These are phyloP conservation scores for Anhinga rufa DNA, from an alignment of 2,113 vertebrate genomes.

Conservation along the genomic window DNA sequence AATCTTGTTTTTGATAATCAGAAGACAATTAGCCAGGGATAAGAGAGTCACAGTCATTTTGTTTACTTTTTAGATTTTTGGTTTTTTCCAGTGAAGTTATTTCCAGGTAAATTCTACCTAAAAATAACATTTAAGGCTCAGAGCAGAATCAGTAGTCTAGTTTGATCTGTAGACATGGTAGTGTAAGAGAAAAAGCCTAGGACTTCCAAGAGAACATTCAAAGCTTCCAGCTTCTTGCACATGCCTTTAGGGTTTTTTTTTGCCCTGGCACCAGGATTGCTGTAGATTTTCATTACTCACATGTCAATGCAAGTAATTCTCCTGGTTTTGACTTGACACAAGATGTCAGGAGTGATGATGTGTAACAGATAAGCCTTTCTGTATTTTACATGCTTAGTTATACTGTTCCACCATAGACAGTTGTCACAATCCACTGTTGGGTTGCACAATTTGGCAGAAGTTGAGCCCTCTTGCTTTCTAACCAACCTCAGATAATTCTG, in stretches of 20 bases:
- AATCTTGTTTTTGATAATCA: background rate
- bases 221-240: background rate
- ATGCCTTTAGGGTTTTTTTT: background rate
- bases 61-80: background rate
- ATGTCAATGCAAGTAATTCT: background rate
- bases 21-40: background rate
- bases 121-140: background rate
- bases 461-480: too few relatives aligned
- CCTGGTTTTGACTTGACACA: background rate
- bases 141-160: background rate
- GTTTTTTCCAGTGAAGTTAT: background rate
- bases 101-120: background rate
- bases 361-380: background rate
- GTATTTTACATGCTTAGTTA: background rate
- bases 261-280: background rate
- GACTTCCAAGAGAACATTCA: background rate
- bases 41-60: background rate
- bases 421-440: too few relatives aligned
- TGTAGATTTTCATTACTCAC: background rate
- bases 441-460: too few relatives aligned
- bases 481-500: too few relatives aligned
- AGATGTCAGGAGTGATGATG: background rate
- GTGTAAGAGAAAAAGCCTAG: background rate
- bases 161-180: background rate
- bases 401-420: background rate